These are phyloP conservation scores for Aulostomus chinensis DNA, from an alignment of 2,797 vertebrate species.

Conservation along the genomic window DNA sequence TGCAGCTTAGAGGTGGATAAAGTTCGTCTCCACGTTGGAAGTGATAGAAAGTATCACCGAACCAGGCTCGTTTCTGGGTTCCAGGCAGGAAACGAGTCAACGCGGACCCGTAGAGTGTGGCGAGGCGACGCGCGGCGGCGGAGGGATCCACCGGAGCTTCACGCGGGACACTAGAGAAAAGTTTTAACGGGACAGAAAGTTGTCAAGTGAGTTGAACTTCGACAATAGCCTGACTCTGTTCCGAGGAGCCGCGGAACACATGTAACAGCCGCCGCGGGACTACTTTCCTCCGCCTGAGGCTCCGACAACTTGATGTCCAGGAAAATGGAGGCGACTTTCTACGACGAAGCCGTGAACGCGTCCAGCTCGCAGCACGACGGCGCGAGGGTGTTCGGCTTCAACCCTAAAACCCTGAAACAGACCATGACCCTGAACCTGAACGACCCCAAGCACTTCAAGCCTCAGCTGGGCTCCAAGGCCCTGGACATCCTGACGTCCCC, in stretches of 20 bases:
- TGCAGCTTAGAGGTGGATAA: slow-evolving; percentile 89
- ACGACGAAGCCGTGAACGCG: slow-evolving; percentile 90
- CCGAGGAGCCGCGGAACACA: slow-evolving; percentile 38
- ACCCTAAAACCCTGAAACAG: slow-evolving; percentile 90
- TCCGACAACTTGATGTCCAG: slow-evolving; percentile 78
- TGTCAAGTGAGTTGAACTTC: slow-evolving; percentile 75
- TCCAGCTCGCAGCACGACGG: slow-evolving; percentile 80
- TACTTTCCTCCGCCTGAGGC: slow-evolving; percentile 13
- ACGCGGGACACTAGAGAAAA: slow-evolving; percentile 48
- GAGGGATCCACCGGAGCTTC: slow-evolving; percentile 3
- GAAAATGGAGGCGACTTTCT: slow-evolving; percentile 97
- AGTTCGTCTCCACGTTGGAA: slow-evolving; percentile 92
- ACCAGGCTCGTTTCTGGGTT: slow-evolving; percentile 38
- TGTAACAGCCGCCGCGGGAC: slow-evolving; percentile 24
- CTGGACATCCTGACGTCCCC: slow-evolving; percentile 92
- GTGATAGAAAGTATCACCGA: slow-evolving; percentile 84
- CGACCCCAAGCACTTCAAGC: slow-evolving; percentile 90
- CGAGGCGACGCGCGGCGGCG: slow-evolving; percentile 19
- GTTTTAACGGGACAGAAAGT: slow-evolving; percentile 74
- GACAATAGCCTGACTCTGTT: slow-evolving; percentile 64
- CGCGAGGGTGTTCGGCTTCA: slow-evolving; percentile 85
- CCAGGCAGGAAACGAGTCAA: slow-evolving; percentile 5
- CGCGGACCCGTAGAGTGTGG: slow-evolving; percentile 9
- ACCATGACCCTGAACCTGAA: slow-evolving; percentile 93
- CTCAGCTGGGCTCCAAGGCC: slow-evolving; percentile 89